These are phyloP conservation scores for Cantharis lateralis DNA, from an alignment of 2,888 invertebrate genomes.

Conservation along the genomic window DNA sequence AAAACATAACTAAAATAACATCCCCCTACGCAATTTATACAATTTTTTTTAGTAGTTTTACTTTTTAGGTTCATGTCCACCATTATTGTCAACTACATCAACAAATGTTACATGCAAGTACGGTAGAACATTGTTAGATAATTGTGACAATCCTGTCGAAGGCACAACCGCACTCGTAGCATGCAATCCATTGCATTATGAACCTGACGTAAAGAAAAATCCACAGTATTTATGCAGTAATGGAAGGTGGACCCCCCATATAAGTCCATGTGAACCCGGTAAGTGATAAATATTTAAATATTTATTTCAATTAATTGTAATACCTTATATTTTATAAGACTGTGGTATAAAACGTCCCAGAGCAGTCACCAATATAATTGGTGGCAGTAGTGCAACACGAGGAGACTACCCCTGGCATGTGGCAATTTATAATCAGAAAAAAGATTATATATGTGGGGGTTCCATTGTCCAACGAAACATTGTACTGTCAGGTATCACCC, in stretches of 20 bases:
- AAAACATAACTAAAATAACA: too few species aligned
- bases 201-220: neutral
- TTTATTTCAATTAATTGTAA: neutral
- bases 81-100: neutral
- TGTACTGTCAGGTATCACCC: constrained; percentile 48
- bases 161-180: neutral
- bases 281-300: too few species aligned
- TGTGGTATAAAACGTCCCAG: constrained; percentile 47
- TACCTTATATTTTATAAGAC: neutral
- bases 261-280: neutral
- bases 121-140: neutral
- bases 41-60: neutral
- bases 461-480: constrained; percentile 41
- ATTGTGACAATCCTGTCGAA: neutral
- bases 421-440: constrained; percentile 39
- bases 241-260: neutral
- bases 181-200: neutral
- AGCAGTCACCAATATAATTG: constrained; percentile 20
- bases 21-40: too few species aligned
- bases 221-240: neutral
- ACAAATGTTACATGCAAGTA: neutral
- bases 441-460: constrained; percentile 44
- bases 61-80: neutral
- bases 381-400: neutral
- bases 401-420: constrained; percentile 44